Percentiles rank a stretch among this genome's conserved stretches.
Evolutionary conservation across 1,140 invertebrate species (phyloP).

Genomic region (Drosophila bifasciata): DNA sequence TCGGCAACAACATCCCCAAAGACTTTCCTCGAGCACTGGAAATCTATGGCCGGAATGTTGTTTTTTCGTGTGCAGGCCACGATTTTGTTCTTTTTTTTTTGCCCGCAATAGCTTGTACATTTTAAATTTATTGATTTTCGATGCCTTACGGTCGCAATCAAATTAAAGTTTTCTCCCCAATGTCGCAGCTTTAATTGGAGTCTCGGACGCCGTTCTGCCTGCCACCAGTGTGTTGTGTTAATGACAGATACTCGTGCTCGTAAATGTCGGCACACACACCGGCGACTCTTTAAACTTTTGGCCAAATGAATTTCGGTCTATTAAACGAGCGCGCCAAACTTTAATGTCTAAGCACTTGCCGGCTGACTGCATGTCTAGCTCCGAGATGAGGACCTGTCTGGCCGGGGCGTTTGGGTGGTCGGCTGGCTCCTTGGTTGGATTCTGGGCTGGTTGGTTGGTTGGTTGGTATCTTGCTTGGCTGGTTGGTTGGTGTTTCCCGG

Average conservation of each 20-base stretch:
- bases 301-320: slow-evolving; percentile 68
- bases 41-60: slow-evolving; percentile 59
- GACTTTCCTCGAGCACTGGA: slow-evolving; percentile 45
- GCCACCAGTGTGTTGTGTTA: slow-evolving; percentile 45
- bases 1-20: slow-evolving; percentile 56
- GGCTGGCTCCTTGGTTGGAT: slow-evolving; percentile 23
- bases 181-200: slow-evolving; percentile 60
- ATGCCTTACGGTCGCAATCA: slow-evolving; percentile 41
- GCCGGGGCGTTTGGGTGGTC: slow-evolving; percentile 23
- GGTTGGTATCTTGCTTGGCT: slow-evolving; percentile 13
- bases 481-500: slow-evolving; percentile 38
- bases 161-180: slow-evolving; percentile 52
- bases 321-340: slow-evolving; percentile 65
- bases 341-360: slow-evolving; percentile 75
- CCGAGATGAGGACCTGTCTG: slow-evolving; percentile 49
- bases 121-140: slow-evolving; percentile 81
- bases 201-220: not conserved
- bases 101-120: slow-evolving; percentile 48
- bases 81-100: slow-evolving; percentile 46
- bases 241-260: slow-evolving; percentile 47
- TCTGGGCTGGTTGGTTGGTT: slow-evolving; percentile 15
- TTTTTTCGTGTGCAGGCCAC: slow-evolving; percentile 31
- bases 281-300: slow-evolving; percentile 72
- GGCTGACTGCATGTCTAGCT: slow-evolving; percentile 52
- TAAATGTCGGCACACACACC: slow-evolving; percentile 49